A percentile compares a stretch with the other conserved stretches of the same genome.
These are phyloP conservation scores for Uromys caudimaculatus DNA, from an alignment of 2,797 vertebrate species.

Conservation along the genomic window DNA sequence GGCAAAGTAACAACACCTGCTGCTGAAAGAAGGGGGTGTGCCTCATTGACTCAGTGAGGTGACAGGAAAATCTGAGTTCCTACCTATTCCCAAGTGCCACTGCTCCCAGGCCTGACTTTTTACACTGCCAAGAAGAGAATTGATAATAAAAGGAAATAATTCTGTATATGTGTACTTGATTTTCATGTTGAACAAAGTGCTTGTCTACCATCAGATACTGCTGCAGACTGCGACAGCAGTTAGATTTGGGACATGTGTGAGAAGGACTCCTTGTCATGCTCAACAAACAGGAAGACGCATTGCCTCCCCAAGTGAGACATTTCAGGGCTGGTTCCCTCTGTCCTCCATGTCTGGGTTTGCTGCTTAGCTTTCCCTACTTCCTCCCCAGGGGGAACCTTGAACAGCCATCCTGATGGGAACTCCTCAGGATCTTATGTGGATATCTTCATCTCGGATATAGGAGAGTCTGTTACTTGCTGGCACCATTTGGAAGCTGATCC, in stretches of 20 bases:
- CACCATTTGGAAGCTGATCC: neutral
- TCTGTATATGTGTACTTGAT: neutral
- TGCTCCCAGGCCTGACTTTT: neutral
- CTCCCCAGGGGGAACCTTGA: rapidly evolving
- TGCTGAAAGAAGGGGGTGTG: neutral
- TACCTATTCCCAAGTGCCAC: neutral
- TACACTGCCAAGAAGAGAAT: neutral
- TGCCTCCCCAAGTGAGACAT: too few relatives aligned
- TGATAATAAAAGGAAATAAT: neutral
- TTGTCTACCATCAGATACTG: neutral
- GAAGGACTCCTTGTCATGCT: neutral
- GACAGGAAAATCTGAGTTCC: neutral
- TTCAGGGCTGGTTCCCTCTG: neutral
- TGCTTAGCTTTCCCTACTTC: neutral
- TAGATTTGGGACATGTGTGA: neutral
- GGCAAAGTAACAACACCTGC: neutral
- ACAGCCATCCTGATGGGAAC: neutral
- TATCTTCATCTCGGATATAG: neutral
- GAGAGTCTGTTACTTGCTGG: neutral
- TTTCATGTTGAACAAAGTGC: neutral
- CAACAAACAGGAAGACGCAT: neutral
- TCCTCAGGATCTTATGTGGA: neutral
- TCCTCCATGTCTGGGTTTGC: neutral
- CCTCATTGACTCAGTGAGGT: neutral
- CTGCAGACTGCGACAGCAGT: neutral